These are phyloP conservation scores for Drosophila recens DNA, from an alignment of 2,888 invertebrate species.

Conservation along the genomic window DNA sequence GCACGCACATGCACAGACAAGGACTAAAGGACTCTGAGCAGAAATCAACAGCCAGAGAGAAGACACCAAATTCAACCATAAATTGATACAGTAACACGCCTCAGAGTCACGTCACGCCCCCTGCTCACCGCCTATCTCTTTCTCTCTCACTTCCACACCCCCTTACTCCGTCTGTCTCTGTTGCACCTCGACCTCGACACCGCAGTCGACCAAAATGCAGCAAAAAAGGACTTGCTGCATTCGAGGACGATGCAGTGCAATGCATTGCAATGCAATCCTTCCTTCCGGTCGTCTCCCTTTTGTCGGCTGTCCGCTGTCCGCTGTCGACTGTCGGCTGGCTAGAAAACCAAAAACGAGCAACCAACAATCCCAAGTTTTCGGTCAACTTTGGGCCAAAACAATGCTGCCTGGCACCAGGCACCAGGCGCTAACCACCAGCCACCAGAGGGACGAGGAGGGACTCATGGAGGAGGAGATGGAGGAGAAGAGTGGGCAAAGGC, in stretches of 20 bases:
- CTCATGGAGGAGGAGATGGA: neutral
- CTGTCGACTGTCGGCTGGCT: slow-evolving; percentile 32
- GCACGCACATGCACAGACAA: slow-evolving; percentile 14
- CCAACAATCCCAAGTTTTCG: slow-evolving; percentile 82
- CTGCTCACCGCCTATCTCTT: neutral
- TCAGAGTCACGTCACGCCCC: slow-evolving; percentile 43
- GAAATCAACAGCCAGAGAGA: slow-evolving; percentile 54
- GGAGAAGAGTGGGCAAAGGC: neutral
- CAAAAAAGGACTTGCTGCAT: slow-evolving; percentile 55
- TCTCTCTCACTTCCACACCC: neutral
- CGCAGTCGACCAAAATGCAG: slow-evolving; percentile 29
- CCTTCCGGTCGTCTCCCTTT: slow-evolving; percentile 35
- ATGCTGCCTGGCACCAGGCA: slow-evolving; percentile 53
- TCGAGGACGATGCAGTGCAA: slow-evolving; percentile 37
- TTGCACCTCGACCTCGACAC: neutral
- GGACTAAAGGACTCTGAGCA: slow-evolving; percentile 25
- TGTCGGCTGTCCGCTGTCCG: slow-evolving; percentile 31
- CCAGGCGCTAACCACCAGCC: slow-evolving; percentile 36
- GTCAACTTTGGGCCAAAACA: slow-evolving; percentile 82
- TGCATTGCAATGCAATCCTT: slow-evolving; percentile 58
- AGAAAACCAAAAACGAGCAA: slow-evolving; percentile 73
- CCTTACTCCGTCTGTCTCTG: too few relatives aligned
- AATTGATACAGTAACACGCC: slow-evolving; percentile 79
- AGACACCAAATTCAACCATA: slow-evolving; percentile 78
- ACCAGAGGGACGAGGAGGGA: neutral